Percentiles rank a stretch among this genome's conserved stretches.
Evolutionary conservation across 2,113 vertebrate genomes (phyloP).

Genomic region (Chinchilla lanigera): DNA sequence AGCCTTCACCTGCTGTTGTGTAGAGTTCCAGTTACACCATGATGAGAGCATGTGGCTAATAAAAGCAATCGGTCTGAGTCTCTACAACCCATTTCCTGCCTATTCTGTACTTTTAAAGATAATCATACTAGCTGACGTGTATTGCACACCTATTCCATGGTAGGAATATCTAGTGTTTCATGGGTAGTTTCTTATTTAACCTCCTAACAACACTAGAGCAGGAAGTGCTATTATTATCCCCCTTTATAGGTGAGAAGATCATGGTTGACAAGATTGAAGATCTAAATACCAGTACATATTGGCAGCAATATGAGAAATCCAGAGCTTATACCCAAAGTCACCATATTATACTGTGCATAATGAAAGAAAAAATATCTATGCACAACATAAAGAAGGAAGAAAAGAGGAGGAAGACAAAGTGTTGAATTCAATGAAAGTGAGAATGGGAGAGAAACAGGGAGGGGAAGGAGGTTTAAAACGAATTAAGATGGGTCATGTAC

Average conservation of each 20-base stretch:
- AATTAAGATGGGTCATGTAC: neutral
- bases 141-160: neutral
- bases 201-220: neutral
- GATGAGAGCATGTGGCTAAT: too few species aligned
- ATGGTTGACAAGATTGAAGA: neutral
- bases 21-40: neutral
- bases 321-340: rapidly evolving
- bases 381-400: neutral
- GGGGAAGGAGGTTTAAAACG: neutral
- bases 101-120: neutral
- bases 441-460: neutral
- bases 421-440: neutral
- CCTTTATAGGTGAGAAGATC: neutral
- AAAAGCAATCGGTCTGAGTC: neutral
- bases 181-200: neutral
- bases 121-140: neutral
- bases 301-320: neutral
- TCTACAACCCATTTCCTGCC: neutral
- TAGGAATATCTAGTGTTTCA: neutral
- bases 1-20: neutral
- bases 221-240: neutral
- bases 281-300: neutral
- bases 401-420: neutral
- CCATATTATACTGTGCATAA: too few species aligned
- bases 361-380: neutral